A percentile compares a stretch with the other conserved stretches of the same genome.
These are phyloP conservation scores for Corythaixoides concolor DNA, from an alignment of 2,113 vertebrate species.

Conservation along the genomic window DNA sequence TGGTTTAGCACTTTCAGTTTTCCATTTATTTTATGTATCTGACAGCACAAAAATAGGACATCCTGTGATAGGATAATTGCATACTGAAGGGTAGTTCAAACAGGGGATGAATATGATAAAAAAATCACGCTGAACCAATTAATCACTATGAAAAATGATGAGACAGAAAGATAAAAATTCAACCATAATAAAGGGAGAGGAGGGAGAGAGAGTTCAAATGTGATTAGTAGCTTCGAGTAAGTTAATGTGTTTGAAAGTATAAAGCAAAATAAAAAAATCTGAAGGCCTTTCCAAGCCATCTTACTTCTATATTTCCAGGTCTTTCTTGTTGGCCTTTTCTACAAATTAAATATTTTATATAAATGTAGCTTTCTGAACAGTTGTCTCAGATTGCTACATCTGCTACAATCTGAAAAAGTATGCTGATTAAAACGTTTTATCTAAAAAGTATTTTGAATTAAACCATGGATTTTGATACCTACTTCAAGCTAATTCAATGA, in stretches of 20 bases:
- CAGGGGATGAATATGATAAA: slow-evolving; percentile 68
- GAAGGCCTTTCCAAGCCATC: not conserved
- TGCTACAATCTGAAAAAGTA: not conserved
- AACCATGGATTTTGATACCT: not conserved
- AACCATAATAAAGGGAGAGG: slow-evolving; percentile 26
- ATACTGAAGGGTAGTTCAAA: slow-evolving; percentile 75
- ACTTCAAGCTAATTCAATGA: not conserved
- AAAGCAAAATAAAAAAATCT: not conserved
- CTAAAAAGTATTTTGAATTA: not conserved
- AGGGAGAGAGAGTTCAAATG: slow-evolving; percentile 41
- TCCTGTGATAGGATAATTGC: slow-evolving; percentile 79
- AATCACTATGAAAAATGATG: slow-evolving; percentile 68
- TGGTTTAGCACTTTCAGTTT: slow-evolving; percentile 67
- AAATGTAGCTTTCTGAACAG: not conserved
- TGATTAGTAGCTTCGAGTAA: slow-evolving; percentile 41
- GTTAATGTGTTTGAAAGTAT: not conserved
- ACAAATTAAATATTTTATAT: not conserved
- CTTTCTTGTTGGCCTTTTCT: not conserved
- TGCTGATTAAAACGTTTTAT: not conserved
- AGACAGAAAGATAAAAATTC: slow-evolving; percentile 68
- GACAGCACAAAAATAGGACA: slow-evolving; percentile 73
- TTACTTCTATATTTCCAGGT: not conserved
- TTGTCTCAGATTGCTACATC: not conserved
- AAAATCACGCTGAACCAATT: slow-evolving; percentile 75
- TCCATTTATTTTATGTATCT: slow-evolving; percentile 76